Evolutionary conservation across 2,113 vertebrate species (phyloP), one percentile per base, ranked within the genome.

Genomic region (Chaenogobius annularis): DNA sequence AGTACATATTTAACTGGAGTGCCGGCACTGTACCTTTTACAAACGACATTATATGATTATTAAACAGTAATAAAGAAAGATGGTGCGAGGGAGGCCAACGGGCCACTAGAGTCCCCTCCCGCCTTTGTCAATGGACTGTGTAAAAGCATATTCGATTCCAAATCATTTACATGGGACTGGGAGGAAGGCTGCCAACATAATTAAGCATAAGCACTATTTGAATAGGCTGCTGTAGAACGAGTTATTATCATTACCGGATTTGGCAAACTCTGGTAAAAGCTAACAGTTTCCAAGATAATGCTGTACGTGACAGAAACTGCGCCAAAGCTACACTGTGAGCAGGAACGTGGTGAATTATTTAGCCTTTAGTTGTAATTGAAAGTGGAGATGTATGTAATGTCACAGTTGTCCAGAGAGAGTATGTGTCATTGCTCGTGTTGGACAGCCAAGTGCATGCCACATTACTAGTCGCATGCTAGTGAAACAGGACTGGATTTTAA

Each of bases 31-130:
- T 54, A 83, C 77, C 82, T 81, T n/a, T 78, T 61, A 70, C 83
- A 77, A 63, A 86, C 54, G 82, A 69, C 75, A 69, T 77, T 73
- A 82, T 74, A 71, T 77, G 79, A 81, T 89, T 83, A 84, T 83
- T 81, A 78, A 77, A 83, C 37, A 64, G 47, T 68, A 75, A 81
- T 84, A 72, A 72, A 75, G 81, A 85, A 79, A 77, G 65, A 86
- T 77, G 77, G 73, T n/a, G 19, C 58, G 66, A 54, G 72, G 23
- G 72, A 35, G 10, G 35, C 3, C 0, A 44, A n/a, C 44, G 46
- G 19, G 17, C 35, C 66, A 66, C 74, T 12, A 20, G 75, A 63
- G 71, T 3, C 23, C 26, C 46, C 19, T 54, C 50, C 50, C 19
- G 14, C 54, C 58, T 77, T 66, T 62, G 64, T 87, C 83, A 83